Conservation (phyloP, 2,888 invertebrate species). For the Pristionchus entomophagus region DNA sequence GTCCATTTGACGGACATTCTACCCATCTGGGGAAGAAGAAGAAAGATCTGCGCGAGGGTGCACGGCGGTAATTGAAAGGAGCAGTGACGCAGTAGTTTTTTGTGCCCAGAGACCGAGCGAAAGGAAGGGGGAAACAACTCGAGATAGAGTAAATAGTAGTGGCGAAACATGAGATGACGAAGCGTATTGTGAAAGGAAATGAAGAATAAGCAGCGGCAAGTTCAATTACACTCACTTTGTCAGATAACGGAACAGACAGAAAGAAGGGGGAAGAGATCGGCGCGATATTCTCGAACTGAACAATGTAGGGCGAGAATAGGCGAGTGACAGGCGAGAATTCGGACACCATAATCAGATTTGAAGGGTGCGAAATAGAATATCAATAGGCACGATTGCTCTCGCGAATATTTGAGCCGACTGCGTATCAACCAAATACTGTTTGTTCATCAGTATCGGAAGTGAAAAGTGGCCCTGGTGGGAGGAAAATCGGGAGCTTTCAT, state of each 20-base stretch:
- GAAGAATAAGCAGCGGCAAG: not conserved
- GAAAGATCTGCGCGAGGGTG: not conserved
- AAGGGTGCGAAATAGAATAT: constrained; percentile 27
- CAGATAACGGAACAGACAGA: not conserved
- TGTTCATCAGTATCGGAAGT: constrained; percentile 13
- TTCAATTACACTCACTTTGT: not conserved
- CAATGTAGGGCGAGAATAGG: not conserved
- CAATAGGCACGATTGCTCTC: not conserved
- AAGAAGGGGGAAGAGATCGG: not conserved
- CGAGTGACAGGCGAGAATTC: not conserved
- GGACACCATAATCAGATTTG: constrained; percentile 8
- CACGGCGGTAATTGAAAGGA: not conserved
- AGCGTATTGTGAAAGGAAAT: constrained; percentile 1
- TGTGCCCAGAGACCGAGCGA: not conserved
- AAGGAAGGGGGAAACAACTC: not conserved
- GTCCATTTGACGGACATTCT: constrained; percentile 35
- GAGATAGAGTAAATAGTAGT: constrained; percentile 24
- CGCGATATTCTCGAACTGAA: not conserved
- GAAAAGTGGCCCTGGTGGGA: not conserved
- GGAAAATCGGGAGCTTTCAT: not conserved
- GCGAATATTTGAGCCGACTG: constrained; percentile 15
- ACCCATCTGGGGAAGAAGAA: not conserved
- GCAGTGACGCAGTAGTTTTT: not conserved
- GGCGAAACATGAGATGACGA: constrained; percentile 28
- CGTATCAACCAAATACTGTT: constrained; percentile 19